A percentile compares a stretch with the other conserved stretches of the same genome.
Conservation (phyloP, 2,113 vertebrate genomes). For the Smithornis capensis region DNA sequence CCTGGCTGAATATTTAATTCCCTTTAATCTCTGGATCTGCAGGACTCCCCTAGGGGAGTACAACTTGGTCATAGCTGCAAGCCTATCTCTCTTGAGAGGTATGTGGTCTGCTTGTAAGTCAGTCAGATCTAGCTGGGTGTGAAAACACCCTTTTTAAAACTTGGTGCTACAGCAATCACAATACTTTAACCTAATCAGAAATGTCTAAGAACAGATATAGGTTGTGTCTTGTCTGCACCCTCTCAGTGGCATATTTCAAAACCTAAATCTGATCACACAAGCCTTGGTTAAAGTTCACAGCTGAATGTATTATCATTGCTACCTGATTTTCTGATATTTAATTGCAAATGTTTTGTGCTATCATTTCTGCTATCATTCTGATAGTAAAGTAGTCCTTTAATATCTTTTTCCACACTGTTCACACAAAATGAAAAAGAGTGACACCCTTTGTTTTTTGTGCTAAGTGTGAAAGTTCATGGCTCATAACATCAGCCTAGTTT, state of each 20-base stretch:
- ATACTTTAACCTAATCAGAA: not conserved
- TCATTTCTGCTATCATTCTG: not conserved
- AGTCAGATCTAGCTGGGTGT: not conserved
- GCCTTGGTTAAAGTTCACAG: not conserved
- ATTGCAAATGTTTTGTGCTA: not conserved
- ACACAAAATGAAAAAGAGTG: not conserved
- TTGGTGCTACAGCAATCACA: not conserved
- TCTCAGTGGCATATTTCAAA: not conserved
- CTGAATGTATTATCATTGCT: not conserved
- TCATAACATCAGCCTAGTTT: not conserved
- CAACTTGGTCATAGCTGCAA: not conserved
- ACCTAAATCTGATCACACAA: not conserved
- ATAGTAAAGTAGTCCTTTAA: not conserved
- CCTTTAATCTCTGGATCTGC: not conserved
- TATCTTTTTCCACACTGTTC: not conserved
- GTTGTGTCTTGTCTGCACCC: not conserved
- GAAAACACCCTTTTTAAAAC: not conserved
- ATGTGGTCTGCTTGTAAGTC: not conserved
- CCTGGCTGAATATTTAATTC: not conserved
- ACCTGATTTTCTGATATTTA: not conserved
- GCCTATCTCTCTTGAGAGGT: not conserved
- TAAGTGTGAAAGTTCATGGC: not conserved
- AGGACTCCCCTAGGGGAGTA: not conserved
- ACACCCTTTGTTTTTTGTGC: not conserved
- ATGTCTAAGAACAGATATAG: not conserved